Base-by-base conservation (phyloP, 2,888 invertebrate species). In the Toxonevra muliebris region DNA sequence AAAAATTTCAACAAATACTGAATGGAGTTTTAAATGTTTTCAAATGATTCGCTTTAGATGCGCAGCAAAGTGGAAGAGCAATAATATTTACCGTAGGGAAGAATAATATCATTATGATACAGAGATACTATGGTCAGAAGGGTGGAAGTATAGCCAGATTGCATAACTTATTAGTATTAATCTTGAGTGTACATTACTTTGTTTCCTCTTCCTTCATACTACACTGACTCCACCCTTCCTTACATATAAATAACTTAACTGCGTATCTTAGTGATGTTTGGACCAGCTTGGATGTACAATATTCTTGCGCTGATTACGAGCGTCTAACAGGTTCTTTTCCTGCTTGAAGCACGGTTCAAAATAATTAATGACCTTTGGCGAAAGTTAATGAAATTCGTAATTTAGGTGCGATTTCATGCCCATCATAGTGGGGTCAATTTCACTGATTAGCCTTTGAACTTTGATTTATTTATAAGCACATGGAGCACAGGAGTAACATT, bases 351-450 rank as follows among this genome's bases (percentile, higher is more conserved):
- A 59, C 76, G 81, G 81, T 82, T 81, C 81, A 81, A 79, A 82
- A 77, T 81, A 81, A 81, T 81, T 82, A 81, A 81, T 81, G 82
- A 81, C 82, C 82, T 77, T 69, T 70, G 74, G 72, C 70, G 72
- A 78, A 76, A 77, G 76, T 80, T 81, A 82, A 82, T 82, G 80
- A 82, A 82, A 80, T 77, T 75, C 75, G 78, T 77, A 78, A 80
- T 79, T 78, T 78, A 73, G 71, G 70, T 19, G 43, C 30, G 61
- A 59, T 60, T 60, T 60, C 19, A 40, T 40, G 48, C 57, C 40
- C 48, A 20, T 11, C 48, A 40, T n/a, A 48, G 40, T 30, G 55
- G 57, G 70, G 60, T 61, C 70, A 71, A 70, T 70, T 73, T 69
- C 65, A 68, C 70, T 75, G 73, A 72, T 74, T 72, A 73, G 68